Evolutionary conservation across 2,797 vertebrate species (phyloP).

Genomic region (Orientallactaga sibirica): DNA sequence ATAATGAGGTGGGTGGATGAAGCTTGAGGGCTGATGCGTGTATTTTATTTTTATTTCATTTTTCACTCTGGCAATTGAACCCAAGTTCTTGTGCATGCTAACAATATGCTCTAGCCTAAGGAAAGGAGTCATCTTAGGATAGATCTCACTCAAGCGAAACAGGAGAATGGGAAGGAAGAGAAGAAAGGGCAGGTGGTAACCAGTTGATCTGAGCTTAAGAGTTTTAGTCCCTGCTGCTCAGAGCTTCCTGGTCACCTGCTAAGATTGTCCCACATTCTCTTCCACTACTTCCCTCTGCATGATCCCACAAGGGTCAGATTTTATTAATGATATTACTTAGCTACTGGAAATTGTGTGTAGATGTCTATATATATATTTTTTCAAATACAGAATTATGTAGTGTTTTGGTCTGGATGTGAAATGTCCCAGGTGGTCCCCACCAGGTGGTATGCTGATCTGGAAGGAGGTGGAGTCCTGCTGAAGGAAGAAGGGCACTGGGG

Average conservation of each 20-base stretch:
- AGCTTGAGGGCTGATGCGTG: neutral
- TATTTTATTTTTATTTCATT: neutral
- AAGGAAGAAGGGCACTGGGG: neutral
- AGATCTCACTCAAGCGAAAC: neutral
- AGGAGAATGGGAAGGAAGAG: neutral
- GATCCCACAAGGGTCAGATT: neutral
- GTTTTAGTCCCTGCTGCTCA: neutral
- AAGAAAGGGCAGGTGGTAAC: neutral
- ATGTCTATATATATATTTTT: neutral
- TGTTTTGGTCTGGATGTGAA: neutral
- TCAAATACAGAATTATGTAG: neutral
- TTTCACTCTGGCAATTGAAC: neutral
- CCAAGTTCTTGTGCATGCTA: neutral
- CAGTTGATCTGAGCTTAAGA: neutral
- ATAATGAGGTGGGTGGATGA: neutral
- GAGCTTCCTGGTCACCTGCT: neutral
- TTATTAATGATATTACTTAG: neutral
- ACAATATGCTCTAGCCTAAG: neutral
- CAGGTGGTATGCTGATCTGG: rapidly evolving
- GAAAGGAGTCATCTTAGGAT: neutral
- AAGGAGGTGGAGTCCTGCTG: neutral
- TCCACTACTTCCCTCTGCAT: neutral
- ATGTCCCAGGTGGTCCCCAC: no score
- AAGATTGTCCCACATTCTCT: neutral
- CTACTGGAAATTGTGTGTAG: neutral